Percentiles rank a stretch among this genome's conserved stretches.
phyloP scores from a whole-genome alignment of 2,113 vertebrate species.

The Marmota flaviventris region DNA sequence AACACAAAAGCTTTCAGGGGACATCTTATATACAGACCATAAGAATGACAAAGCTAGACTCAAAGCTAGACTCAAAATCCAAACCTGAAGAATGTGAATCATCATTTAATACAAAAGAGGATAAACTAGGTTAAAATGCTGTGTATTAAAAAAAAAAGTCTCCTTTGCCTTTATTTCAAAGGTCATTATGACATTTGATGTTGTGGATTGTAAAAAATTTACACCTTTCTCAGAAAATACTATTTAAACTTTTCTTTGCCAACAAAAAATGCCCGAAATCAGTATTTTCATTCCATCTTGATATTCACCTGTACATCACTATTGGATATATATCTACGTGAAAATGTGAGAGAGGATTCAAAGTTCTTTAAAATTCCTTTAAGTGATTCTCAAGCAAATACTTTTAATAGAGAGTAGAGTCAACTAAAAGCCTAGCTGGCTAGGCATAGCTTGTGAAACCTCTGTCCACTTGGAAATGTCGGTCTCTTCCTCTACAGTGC shows the following conservation, averaged over 20 bases:
- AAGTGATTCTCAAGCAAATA: background rate
- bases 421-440: background rate
- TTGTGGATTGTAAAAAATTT: background rate
- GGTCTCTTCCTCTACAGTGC: background rate
- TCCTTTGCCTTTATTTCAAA: background rate
- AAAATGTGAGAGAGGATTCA: background rate
- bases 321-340: background rate
- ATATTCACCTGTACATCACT: background rate
- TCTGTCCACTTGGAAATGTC: background rate
- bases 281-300: background rate
- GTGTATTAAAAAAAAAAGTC: background rate
- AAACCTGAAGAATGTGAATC: background rate
- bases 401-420: background rate
- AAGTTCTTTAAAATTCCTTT: background rate
- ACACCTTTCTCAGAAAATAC: background rate
- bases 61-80: background rate
- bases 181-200: background rate
- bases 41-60: too few relatives aligned
- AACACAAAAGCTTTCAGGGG: too few relatives aligned
- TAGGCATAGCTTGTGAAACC: background rate
- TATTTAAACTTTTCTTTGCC: background rate
- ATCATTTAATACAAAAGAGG: background rate
- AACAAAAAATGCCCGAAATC: background rate
- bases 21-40: too few relatives aligned
- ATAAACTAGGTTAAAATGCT: background rate